Base-by-base conservation (phyloP, 2,113 vertebrate species). In the Procavia capensis region DNA sequence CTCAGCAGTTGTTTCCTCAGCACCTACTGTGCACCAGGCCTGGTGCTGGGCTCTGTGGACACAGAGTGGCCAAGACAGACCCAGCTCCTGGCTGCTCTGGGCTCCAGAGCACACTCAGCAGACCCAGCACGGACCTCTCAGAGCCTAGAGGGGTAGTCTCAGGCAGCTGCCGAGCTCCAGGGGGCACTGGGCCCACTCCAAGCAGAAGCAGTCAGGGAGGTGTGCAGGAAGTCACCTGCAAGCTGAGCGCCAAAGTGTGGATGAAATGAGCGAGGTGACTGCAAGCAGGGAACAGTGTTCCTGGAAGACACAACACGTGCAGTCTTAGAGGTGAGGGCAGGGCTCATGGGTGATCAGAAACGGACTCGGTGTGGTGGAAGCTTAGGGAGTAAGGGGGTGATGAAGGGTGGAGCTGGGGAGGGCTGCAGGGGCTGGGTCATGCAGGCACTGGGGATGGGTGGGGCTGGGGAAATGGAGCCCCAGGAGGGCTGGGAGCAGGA, bases 121-220 rank as follows among this genome's bases (percentile, higher is more conserved):
- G 34, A 14, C 43, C 14, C 61, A 74, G 14, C 64, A 34, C 31
- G 1, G 50, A 31, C 8, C 31, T 41, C 24, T 50, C 2, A 10
- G 34, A 36, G 59, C 17, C 4, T 2, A 4, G 66, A 45, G 14
- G 2, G 76, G 34, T 19, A 29, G 41, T 25, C 34, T 34, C 9
- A 39, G 59, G 61, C 39, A 86, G 39, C 11, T 0, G 6, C 70
- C 24, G 84, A 34, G 45, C n/a, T 47, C 19, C 9, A 8, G 41
- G n/a, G 13, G 10, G 3, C 8, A 0, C 43, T 7, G 11, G 61
- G 5, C 13, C n/a, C 41, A 4, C 31, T 17, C 39, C 0, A 1
- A 45, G 45, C 3, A 19, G 36, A 27, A 20, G 20, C 24, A 14
- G 4, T 24, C n/a, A 34, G 82, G 31, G 59, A 22, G 6, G 9